phyloP scores from a whole-genome alignment of 2,888 invertebrate species.

The Diarsia brunnea region DNA sequence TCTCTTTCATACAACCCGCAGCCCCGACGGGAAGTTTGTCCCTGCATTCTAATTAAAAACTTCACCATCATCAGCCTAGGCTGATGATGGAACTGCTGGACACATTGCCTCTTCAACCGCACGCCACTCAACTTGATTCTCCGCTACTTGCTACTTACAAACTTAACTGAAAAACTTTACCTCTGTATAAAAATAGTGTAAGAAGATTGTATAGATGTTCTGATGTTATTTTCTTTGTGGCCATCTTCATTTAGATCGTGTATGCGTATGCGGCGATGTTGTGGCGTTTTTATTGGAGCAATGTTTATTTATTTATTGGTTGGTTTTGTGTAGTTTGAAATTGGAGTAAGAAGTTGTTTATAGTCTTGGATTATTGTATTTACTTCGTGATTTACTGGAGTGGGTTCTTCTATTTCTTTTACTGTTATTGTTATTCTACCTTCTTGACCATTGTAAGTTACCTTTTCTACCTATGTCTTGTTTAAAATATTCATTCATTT shows the following conservation, averaged over 20 bases:
- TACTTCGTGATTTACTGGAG: constrained; percentile 34
- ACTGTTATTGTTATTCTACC: background rate
- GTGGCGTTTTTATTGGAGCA: constrained; percentile 60
- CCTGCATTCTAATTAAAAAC: background rate
- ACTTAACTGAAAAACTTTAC: background rate
- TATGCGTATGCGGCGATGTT: constrained; percentile 62
- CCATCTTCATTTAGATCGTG: constrained; percentile 68
- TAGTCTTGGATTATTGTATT: constrained; percentile 50
- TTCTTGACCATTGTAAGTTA: background rate
- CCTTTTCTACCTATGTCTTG: background rate
- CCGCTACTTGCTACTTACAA: no score
- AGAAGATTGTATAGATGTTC: constrained; percentile 8
- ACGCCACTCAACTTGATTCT: no score
- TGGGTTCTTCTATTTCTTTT: constrained; percentile 10
- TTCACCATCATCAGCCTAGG: no score
- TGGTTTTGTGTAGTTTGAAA: constrained; percentile 60
- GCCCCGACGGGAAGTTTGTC: no score
- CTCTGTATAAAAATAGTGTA: background rate
- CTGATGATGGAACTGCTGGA: no score
- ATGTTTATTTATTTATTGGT: constrained; percentile 61
- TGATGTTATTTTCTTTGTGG: constrained; percentile 6
- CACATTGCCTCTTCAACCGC: no score
- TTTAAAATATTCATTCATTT: constrained; percentile 1
- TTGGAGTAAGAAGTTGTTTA: constrained; percentile 64
- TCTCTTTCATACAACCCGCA: no score